A percentile compares a stretch with the other conserved stretches of the same genome.
Conservation (phyloP, 1,140 invertebrate species). For the Cataglyphis hispanica region DNA sequence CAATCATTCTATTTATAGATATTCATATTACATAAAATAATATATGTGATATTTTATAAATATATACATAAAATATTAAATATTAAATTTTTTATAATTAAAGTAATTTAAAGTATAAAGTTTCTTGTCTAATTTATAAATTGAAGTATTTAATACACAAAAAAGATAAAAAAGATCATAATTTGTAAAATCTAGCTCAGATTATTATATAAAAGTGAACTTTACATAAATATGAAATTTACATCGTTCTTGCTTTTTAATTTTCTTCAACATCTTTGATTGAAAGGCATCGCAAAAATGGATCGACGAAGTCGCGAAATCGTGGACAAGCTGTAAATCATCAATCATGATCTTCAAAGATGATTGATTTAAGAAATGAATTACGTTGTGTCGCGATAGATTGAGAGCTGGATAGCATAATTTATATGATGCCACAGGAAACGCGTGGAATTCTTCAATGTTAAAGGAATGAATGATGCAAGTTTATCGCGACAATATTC, state of each 20-base stretch:
- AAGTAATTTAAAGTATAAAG: background rate
- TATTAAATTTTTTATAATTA: background rate
- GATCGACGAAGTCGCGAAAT: background rate
- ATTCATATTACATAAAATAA: too few relatives aligned
- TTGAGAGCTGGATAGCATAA: background rate
- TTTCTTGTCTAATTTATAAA: background rate
- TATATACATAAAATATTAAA: slow-evolving; percentile 1
- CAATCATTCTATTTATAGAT: too few relatives aligned
- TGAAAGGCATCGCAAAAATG: background rate
- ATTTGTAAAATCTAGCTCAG: background rate
- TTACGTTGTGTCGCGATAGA: background rate
- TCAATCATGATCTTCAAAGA: background rate
- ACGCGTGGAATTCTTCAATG: slow-evolving; percentile 11
- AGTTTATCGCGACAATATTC: background rate
- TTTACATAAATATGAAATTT: background rate
- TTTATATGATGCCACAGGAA: background rate
- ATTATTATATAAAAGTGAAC: background rate
- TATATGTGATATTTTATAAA: too few relatives aligned
- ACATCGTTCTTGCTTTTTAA: background rate
- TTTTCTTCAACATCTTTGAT: background rate
- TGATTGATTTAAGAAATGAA: background rate
- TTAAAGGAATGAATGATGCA: background rate
- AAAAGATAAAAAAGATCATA: background rate
- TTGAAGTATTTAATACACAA: background rate
- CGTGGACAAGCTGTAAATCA: background rate